Evolutionary conservation across 2,888 invertebrate species (phyloP).

Genomic region (Pollenia angustigena): DNA sequence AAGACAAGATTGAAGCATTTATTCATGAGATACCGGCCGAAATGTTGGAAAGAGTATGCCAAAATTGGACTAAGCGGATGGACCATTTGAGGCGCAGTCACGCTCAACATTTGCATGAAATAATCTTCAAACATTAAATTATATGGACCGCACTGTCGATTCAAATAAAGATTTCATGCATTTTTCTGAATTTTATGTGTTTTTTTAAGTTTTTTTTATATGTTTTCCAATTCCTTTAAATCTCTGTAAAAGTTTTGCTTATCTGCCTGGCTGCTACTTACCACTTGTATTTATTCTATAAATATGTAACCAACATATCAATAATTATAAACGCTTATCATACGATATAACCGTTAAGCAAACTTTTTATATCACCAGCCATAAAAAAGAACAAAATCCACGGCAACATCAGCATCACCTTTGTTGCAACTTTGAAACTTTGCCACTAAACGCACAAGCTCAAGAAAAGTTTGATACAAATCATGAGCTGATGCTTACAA

Average conservation of each 20-base stretch:
- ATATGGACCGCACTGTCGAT: too few relatives aligned
- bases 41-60: too few relatives aligned
- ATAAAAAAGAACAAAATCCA: slow-evolving; percentile 52
- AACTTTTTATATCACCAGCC: slow-evolving; percentile 76
- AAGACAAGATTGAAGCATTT: too few relatives aligned
- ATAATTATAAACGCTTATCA: slow-evolving; percentile 83
- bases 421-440: slow-evolving; percentile 31
- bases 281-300: slow-evolving; percentile 8
- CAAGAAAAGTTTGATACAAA: slow-evolving; percentile 39
- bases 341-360: slow-evolving; percentile 79
- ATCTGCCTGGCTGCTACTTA: neutral
- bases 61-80: too few relatives aligned
- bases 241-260: neutral
- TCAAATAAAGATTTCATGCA: too few relatives aligned
- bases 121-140: too few relatives aligned
- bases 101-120: too few relatives aligned
- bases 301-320: slow-evolving; percentile 74
- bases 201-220: too few relatives aligned
- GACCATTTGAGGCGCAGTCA: too few relatives aligned
- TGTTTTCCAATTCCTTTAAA: slow-evolving; percentile 5
- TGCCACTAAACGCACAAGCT: slow-evolving; percentile 37
- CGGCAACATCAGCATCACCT: neutral
- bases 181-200: too few relatives aligned
- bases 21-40: too few relatives aligned
- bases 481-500: slow-evolving; percentile 49